Evolutionary conservation across 2,888 invertebrate genomes (phyloP).

Genomic region (Scaptomyza caliginosa): DNA sequence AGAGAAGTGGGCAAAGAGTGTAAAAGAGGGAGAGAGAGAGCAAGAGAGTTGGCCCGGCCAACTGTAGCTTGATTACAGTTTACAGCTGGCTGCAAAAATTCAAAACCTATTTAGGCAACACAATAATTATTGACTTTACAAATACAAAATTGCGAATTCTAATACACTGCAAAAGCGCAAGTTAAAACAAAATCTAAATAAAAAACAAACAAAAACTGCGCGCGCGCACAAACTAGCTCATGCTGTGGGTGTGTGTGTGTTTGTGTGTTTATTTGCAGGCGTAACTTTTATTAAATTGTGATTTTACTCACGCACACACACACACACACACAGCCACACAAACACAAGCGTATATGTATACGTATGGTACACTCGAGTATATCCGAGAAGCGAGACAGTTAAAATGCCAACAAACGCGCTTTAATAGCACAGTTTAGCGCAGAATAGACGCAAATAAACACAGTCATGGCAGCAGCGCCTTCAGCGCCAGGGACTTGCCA

Average conservation of each 20-base stretch:
- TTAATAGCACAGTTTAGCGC: slow-evolving; percentile 78
- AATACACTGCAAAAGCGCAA: not conserved
- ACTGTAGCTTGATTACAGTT: slow-evolving; percentile 52
- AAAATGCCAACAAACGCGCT: slow-evolving; percentile 77
- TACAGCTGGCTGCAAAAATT: slow-evolving; percentile 40
- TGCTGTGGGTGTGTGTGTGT: slow-evolving; percentile 4
- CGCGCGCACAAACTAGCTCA: slow-evolving; percentile 38
- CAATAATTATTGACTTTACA: slow-evolving; percentile 54
- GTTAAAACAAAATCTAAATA: not conserved
- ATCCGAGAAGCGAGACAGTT: slow-evolving; percentile 56
- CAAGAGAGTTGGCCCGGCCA: slow-evolving; percentile 30
- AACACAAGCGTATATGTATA: slow-evolving; percentile 9
- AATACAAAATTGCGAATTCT: slow-evolving; percentile 38
- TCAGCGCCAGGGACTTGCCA: slow-evolving; percentile 60
- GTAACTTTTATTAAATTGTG: slow-evolving; percentile 78
- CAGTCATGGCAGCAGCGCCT: slow-evolving; percentile 58
- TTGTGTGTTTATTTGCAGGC: slow-evolving; percentile 74
- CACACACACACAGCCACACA: slow-evolving; percentile 1
- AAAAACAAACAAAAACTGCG: slow-evolving; percentile 20
- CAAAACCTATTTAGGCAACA: slow-evolving; percentile 55
- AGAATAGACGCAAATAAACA: slow-evolving; percentile 79
- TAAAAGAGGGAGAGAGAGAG: not conserved
- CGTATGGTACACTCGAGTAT: slow-evolving; percentile 37
- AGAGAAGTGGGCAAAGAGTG: not conserved
- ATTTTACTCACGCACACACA: slow-evolving; percentile 61